Evolutionary conservation across 2,113 vertebrate species (phyloP).

Genomic region (Osmerus eperlanus): DNA sequence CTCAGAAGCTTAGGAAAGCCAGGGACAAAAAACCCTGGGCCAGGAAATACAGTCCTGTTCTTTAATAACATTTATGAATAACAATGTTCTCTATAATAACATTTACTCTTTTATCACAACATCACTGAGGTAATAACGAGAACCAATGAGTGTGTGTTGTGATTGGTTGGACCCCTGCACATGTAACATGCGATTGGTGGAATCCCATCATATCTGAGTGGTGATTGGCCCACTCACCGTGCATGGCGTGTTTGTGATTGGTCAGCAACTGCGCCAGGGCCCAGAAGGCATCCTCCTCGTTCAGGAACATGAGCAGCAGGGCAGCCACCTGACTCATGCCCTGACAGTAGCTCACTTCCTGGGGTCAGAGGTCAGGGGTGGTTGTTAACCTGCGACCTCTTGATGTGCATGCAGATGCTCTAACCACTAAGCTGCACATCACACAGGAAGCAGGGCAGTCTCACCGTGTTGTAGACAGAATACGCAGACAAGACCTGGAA

Average conservation of each 20-base stretch:
- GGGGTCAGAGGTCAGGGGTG: slow-evolving; percentile 26
- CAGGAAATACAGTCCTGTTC: too few relatives aligned
- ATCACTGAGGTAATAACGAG: background rate
- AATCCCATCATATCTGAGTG: too few relatives aligned
- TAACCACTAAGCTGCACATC: background rate
- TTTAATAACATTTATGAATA: too few relatives aligned
- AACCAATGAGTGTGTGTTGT: background rate
- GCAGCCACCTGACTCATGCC: slow-evolving; percentile 88
- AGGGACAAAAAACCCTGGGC: slow-evolving; percentile 82
- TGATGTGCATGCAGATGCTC: background rate
- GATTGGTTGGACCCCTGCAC: background rate
- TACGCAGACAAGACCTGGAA: slow-evolving; percentile 76
- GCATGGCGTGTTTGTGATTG: slow-evolving; percentile 80
- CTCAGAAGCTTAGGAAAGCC: slow-evolving; percentile 89
- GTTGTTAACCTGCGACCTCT: background rate
- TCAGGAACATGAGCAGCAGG: slow-evolving; percentile 84
- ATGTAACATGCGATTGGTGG: background rate
- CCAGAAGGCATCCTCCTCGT: slow-evolving; percentile 88
- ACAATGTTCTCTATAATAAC: too few relatives aligned
- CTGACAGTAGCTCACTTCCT: slow-evolving; percentile 93
- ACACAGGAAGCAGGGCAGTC: slow-evolving; percentile 24
- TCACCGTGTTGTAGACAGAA: slow-evolving; percentile 77
- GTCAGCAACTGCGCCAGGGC: slow-evolving; percentile 83
- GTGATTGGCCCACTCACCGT: slow-evolving; percentile 67
- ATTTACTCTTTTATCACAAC: background rate